Evolutionary conservation across 2,113 vertebrate genomes (phyloP).

Genomic region (Salminus brasiliensis): DNA sequence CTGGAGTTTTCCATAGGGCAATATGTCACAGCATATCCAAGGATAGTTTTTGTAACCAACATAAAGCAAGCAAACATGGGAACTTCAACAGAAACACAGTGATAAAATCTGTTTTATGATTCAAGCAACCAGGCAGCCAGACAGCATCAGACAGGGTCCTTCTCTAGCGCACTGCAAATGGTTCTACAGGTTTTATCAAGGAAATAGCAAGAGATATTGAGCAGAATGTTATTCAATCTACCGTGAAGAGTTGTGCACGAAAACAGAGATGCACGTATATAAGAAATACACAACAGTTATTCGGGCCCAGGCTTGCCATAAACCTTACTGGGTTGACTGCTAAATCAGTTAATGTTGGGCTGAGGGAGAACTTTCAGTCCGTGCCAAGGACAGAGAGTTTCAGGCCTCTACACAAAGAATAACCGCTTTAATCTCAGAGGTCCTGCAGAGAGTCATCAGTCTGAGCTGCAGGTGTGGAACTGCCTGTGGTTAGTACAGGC

Average conservation of each 20-base stretch:
- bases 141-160: slow-evolving; percentile 26
- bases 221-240: slow-evolving; percentile 52
- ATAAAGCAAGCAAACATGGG: neutral
- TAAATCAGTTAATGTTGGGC: neutral
- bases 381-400: slow-evolving; percentile 56
- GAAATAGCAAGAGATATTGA: slow-evolving; percentile 54
- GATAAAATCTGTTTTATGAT: neutral
- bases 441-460: neutral
- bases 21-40: no score
- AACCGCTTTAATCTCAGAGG: slow-evolving; percentile 48
- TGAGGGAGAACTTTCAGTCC: neutral
- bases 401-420: neutral
- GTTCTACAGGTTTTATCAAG: slow-evolving; percentile 65
- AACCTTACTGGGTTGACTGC: slow-evolving; percentile 16
- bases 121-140: neutral
- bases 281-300: slow-evolving; percentile 63
- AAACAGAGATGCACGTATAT: slow-evolving; percentile 58
- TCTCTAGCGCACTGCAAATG: slow-evolving; percentile 44
- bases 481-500: neutral
- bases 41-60: no score
- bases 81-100: neutral
- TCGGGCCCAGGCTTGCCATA: slow-evolving; percentile 46
- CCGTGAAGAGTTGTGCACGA: slow-evolving; percentile 40
- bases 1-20: no score
- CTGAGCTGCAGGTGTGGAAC: neutral